phyloP scores from a whole-genome alignment of 2,888 invertebrate genomes.

The Calliopum simillimum region DNA sequence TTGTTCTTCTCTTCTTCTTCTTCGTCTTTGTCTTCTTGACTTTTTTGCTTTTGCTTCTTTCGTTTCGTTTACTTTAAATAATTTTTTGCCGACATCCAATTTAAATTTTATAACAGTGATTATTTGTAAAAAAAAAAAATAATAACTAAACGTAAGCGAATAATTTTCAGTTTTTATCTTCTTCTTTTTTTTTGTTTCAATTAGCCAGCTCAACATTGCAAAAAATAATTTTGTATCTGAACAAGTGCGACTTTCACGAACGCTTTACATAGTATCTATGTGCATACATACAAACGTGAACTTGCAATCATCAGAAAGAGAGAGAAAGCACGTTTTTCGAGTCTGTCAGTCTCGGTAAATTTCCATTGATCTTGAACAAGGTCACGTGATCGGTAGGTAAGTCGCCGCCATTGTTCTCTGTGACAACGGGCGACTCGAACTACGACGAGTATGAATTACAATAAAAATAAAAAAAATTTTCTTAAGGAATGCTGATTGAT shows the following conservation, averaged over 20 bases:
- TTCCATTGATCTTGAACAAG: too few species aligned
- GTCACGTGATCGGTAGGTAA: too few species aligned
- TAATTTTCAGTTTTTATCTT: not conserved
- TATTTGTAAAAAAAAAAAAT: slow-evolving; percentile 25
- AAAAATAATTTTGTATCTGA: not conserved
- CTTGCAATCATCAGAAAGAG: too few species aligned
- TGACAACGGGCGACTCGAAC: too few species aligned
- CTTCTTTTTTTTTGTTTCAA: not conserved
- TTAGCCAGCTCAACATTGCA: not conserved
- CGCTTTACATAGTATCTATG: not conserved
- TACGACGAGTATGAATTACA: too few species aligned
- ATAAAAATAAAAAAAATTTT: not conserved
- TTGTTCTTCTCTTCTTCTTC: not conserved
- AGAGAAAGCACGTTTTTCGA: too few species aligned
- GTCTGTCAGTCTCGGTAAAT: too few species aligned
- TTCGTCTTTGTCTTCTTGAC: not conserved
- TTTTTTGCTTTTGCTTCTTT: too few species aligned
- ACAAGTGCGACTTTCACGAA: not conserved
- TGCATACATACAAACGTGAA: too few species aligned
- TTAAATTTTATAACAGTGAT: slow-evolving; percentile 8
- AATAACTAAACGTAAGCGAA: slow-evolving; percentile 25
- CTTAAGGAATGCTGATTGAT: slow-evolving; percentile 36
- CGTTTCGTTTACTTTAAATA: too few species aligned
- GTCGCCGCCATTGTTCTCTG: too few species aligned
- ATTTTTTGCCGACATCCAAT: slow-evolving; percentile 24